Percentiles rank a stretch among this genome's conserved stretches.
phyloP scores from a whole-genome alignment of 2,888 invertebrate genomes.

The Euphydryas editha region DNA sequence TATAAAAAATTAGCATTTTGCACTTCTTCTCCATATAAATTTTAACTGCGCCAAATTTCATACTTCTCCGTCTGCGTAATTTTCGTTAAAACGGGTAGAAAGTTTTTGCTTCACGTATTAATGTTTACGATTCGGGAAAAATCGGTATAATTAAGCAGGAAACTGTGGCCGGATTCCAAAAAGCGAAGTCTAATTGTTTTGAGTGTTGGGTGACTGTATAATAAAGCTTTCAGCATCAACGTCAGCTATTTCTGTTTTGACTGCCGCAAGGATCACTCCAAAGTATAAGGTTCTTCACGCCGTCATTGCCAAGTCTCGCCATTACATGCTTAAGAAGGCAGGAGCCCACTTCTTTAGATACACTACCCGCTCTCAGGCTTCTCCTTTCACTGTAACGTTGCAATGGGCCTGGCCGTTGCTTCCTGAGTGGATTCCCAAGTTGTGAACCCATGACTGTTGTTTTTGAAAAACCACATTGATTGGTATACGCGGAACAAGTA shows the following conservation, averaged over 20 bases:
- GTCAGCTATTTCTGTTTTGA: conserved; percentile 43
- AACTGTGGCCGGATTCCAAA: conserved; percentile 31
- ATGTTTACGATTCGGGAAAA: conserved; percentile 34
- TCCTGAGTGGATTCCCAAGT: too few relatives aligned
- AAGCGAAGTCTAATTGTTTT: conserved; percentile 33
- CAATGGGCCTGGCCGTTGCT: too few relatives aligned
- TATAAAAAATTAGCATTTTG: too few relatives aligned
- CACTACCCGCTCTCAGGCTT: conserved; percentile 44
- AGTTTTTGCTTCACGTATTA: too few relatives aligned
- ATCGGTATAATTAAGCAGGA: conserved; percentile 35
- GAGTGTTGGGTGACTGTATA: conserved; percentile 41
- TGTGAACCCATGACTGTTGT: too few relatives aligned
- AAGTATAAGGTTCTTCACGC: conserved; percentile 31
- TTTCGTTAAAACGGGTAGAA: too few relatives aligned
- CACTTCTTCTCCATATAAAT: too few relatives aligned
- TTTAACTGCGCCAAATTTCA: too few relatives aligned
- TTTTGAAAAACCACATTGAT: too few relatives aligned
- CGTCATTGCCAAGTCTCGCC: conserved; percentile 28
- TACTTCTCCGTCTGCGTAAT: too few relatives aligned
- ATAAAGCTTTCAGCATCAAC: conserved; percentile 42
- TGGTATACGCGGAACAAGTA: too few relatives aligned
- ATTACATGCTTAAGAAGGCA: conserved; percentile 36
- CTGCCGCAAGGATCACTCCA: conserved; percentile 44
- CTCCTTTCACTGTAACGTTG: conserved; percentile 42
- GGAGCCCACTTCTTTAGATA: conserved; percentile 44